Conservation (phyloP, 1,140 invertebrate species). For the Phocides pigmalion region DNA sequence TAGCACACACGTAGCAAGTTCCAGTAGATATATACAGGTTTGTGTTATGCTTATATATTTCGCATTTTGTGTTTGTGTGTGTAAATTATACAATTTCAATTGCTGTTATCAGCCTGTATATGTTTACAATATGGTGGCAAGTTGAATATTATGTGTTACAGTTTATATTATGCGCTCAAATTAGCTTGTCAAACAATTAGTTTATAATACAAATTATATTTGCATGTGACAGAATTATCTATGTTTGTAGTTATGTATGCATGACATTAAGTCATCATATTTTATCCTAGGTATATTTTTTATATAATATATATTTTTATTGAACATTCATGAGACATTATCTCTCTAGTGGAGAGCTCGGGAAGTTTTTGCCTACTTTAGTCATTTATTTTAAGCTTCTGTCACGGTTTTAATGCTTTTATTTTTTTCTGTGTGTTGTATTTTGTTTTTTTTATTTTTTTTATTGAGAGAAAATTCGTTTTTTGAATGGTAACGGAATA, state of each 20-base stretch:
- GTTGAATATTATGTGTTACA: constrained; percentile 32
- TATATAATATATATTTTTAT: constrained; percentile 58
- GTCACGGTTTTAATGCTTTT: constrained; percentile 69
- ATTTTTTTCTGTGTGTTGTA: constrained; percentile 43
- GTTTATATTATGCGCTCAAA: constrained; percentile 15
- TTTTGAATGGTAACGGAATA: constrained; percentile 26
- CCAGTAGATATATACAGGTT: constrained; percentile 35
- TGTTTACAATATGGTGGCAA: constrained; percentile 41
- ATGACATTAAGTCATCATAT: constrained; percentile 68
- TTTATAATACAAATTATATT: constrained; percentile 28
- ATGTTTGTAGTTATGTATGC: constrained; percentile 59
- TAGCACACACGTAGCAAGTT: constrained; percentile 49
- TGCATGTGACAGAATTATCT: constrained; percentile 74
- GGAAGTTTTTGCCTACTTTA: constrained; percentile 68
- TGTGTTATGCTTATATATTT: constrained; percentile 8
- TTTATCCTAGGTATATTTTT: constrained; percentile 45
- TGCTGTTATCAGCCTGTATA: constrained; percentile 39
- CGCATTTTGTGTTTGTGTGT: constrained; percentile 18
- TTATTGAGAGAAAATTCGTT: not conserved
- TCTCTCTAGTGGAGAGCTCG: constrained; percentile 83
- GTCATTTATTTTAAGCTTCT: constrained; percentile 61
- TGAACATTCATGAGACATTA: constrained; percentile 55
- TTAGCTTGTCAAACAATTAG: constrained; percentile 18
- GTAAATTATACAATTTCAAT: not conserved
- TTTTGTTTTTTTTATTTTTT: constrained; percentile 33